Conservation (phyloP, 2,113 vertebrate species). For the Antennarius striatus region DNA sequence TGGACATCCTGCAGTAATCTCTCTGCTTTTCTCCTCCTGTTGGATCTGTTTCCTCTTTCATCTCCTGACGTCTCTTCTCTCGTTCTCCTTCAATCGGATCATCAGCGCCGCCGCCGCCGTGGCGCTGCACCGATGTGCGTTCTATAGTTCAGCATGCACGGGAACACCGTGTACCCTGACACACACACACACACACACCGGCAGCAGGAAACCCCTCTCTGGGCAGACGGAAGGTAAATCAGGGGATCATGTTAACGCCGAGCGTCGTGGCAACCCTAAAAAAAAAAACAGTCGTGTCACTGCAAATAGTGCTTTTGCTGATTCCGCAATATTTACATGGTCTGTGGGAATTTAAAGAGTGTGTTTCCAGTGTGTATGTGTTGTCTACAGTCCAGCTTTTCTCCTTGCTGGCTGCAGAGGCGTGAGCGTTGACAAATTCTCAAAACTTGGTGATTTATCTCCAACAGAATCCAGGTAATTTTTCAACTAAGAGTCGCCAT, state of each 20-base stretch:
- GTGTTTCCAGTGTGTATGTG: too few relatives aligned
- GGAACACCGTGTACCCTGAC: constrained; percentile 40
- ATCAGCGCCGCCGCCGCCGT: neutral
- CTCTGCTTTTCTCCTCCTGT: constrained; percentile 46
- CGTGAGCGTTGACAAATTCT: too few relatives aligned
- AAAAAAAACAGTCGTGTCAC: constrained; percentile 48
- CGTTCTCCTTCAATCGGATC: constrained; percentile 23
- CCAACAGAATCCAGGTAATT: constrained; percentile 1
- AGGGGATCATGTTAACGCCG: constrained; percentile 47
- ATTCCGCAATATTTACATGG: constrained; percentile 35
- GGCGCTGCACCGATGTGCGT: constrained; percentile 28
- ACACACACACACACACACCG: constrained; percentile 9
- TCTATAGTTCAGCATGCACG: constrained; percentile 29
- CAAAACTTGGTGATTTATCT: too few relatives aligned
- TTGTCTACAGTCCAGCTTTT: too few relatives aligned
- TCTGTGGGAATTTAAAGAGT: neutral
- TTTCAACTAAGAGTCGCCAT: neutral
- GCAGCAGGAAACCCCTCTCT: neutral
- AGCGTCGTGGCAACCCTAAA: constrained; percentile 17
- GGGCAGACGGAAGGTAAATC: constrained; percentile 36
- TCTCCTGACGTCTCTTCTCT: constrained; percentile 10
- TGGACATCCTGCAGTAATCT: constrained; percentile 76
- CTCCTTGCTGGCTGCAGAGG: too few relatives aligned
- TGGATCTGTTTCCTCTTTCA: constrained; percentile 43
- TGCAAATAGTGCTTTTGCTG: constrained; percentile 53